A percentile compares a stretch with the other conserved stretches of the same genome.
phyloP scores from a whole-genome alignment of 2,797 vertebrate genomes.

The Natrix natrix region DNA sequence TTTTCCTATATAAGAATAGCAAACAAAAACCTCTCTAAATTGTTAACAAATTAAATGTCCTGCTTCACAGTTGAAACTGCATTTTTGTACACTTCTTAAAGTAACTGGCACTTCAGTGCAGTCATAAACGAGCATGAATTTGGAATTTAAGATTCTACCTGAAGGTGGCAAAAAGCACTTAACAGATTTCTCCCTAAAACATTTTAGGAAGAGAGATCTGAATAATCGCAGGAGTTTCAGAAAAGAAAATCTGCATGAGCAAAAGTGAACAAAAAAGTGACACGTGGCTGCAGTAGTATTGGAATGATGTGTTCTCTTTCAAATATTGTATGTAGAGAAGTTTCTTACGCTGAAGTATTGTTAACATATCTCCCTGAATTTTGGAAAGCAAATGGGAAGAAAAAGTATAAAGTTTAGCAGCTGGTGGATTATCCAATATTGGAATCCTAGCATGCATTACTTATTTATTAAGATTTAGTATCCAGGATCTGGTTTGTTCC shows the following conservation, averaged over 20 bases:
- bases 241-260: not conserved
- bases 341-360: not conserved
- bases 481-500: not conserved
- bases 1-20: not conserved
- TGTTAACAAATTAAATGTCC: not conserved
- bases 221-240: not conserved
- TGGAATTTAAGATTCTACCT: not conserved
- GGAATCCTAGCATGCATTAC: not conserved
- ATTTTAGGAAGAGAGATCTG: not conserved
- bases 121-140: not conserved
- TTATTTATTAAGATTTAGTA: not conserved
- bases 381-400: not conserved
- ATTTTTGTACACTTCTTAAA: not conserved
- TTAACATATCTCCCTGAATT: not conserved
- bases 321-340: not conserved
- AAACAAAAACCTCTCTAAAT: not conserved
- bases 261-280: not conserved
- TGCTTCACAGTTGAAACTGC: not conserved
- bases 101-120: not conserved
- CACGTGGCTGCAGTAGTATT: not conserved
- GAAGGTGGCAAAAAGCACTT: not conserved
- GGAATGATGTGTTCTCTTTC: conserved; percentile 25
- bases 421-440: not conserved
- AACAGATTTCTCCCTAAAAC: not conserved
- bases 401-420: not conserved